Percentiles rank a stretch among this genome's conserved stretches.
Conservation (phyloP, 2,113 vertebrate genomes). For the Engystomops pustulosus region DNA sequence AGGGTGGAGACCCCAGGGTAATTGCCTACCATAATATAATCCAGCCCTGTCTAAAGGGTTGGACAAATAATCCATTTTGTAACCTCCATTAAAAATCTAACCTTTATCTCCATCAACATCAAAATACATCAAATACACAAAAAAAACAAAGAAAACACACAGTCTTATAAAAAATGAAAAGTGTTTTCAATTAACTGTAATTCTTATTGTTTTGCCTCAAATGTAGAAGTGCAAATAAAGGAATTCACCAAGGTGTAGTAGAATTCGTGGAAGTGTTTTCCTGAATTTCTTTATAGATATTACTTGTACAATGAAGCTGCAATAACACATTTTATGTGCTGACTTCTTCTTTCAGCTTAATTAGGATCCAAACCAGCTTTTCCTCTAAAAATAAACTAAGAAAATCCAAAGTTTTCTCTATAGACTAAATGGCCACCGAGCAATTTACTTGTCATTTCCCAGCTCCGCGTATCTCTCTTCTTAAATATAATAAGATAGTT, state of each 20-base stretch:
- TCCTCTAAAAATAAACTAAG: slow-evolving; percentile 32
- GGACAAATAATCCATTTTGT: background rate
- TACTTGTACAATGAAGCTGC: background rate
- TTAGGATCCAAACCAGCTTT: slow-evolving; percentile 13
- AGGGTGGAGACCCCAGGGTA: too few species aligned
- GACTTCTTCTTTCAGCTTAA: slow-evolving; percentile 31
- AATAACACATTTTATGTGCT: slow-evolving; percentile 35
- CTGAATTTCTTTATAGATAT: slow-evolving; percentile 41
- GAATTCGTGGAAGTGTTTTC: slow-evolving; percentile 25
- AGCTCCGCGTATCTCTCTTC: slow-evolving; percentile 66
- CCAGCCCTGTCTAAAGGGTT: background rate
- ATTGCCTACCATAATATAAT: background rate
- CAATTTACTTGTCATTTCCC: slow-evolving; percentile 68
- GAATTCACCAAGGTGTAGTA: slow-evolving; percentile 38
- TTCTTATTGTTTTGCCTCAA: slow-evolving; percentile 41
- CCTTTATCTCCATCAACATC: background rate
- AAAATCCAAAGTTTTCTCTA: slow-evolving; percentile 64
- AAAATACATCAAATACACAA: background rate
- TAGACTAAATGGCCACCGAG: slow-evolving; percentile 63
- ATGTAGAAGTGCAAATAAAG: slow-evolving; percentile 42
- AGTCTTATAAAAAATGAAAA: slow-evolving; percentile 29
- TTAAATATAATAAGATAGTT: slow-evolving; percentile 71
- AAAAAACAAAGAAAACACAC: background rate
- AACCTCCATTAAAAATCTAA: too few species aligned
- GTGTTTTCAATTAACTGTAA: slow-evolving; percentile 47